phyloP scores from a whole-genome alignment of 2,113 vertebrate genomes.

The Parus major region DNA sequence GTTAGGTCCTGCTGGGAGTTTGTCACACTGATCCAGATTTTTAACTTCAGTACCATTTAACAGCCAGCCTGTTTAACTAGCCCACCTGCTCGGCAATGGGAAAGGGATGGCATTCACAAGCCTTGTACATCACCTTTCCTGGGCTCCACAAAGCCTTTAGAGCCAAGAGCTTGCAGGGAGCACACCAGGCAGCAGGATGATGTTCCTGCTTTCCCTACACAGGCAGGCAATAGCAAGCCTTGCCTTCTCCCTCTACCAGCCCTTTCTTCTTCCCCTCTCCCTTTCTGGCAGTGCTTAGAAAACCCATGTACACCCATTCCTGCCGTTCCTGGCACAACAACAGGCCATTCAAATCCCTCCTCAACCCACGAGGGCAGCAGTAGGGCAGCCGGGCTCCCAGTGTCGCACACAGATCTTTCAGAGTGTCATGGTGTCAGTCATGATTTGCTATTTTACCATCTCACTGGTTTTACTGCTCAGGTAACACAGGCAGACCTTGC shows the following conservation, averaged over 20 bases:
- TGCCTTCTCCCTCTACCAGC: background rate
- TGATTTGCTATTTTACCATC: background rate
- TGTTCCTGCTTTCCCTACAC: background rate
- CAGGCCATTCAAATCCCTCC: background rate
- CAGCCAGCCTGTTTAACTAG: background rate
- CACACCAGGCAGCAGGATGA: background rate
- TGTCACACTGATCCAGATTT: rapidly evolving
- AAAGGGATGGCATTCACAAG: background rate
- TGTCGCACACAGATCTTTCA: background rate
- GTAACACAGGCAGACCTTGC: background rate
- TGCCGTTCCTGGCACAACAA: rapidly evolving
- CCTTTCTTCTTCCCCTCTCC: background rate
- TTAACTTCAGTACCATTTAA: background rate
- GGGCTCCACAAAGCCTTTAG: background rate
- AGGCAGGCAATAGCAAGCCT: background rate
- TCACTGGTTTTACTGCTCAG: background rate
- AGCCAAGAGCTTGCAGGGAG: background rate
- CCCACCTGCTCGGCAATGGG: background rate
- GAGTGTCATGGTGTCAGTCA: rapidly evolving
- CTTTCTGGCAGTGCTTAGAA: background rate
- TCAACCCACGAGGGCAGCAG: background rate
- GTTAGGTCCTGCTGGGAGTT: background rate
- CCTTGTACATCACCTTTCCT: background rate
- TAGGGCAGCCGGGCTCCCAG: background rate
- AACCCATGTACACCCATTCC: background rate